Conservation (phyloP, 2,113 vertebrate genomes). For the Oostethus manadensis region DNA sequence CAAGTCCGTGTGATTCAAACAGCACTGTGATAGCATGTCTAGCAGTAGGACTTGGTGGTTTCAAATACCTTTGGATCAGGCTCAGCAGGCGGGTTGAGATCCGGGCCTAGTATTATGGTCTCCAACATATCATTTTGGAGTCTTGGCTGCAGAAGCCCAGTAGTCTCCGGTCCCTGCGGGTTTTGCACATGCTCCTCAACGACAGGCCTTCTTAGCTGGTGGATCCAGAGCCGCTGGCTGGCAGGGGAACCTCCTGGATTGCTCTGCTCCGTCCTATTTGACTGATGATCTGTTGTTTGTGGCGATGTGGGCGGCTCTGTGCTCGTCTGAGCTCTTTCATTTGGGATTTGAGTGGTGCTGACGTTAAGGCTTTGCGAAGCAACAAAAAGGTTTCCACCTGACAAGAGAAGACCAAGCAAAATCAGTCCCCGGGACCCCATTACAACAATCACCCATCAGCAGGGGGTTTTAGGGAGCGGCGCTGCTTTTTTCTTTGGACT, state of each 20-base stretch:
- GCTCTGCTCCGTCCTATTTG: neutral
- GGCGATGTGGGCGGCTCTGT: neutral
- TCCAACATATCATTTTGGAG: neutral
- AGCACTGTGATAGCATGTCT: neutral
- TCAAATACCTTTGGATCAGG: constrained; percentile 27
- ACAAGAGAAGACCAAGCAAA: constrained; percentile 39
- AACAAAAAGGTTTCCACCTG: neutral
- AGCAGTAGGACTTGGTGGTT: neutral
- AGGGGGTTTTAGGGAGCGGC: constrained; percentile 11
- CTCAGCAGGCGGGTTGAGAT: constrained; percentile 18
- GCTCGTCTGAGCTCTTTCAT: neutral
- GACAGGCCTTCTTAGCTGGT: constrained; percentile 25
- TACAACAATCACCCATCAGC: constrained; percentile 16
- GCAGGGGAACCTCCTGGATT: neutral
- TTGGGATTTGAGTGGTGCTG: constrained; percentile 15
- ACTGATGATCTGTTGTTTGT: neutral
- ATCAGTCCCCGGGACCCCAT: constrained; percentile 28
- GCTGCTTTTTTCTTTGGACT: constrained; percentile 6
- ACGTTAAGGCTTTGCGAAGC: constrained; percentile 4
- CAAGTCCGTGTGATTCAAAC: neutral
- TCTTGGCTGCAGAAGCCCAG: neutral
- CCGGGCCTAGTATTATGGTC: constrained; percentile 9
- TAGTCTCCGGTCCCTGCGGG: neutral
- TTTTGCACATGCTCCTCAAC: neutral
- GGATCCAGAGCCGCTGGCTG: constrained; percentile 26